Base-by-base conservation (phyloP, 2,113 vertebrate species). In the Phycodurus eques region DNA sequence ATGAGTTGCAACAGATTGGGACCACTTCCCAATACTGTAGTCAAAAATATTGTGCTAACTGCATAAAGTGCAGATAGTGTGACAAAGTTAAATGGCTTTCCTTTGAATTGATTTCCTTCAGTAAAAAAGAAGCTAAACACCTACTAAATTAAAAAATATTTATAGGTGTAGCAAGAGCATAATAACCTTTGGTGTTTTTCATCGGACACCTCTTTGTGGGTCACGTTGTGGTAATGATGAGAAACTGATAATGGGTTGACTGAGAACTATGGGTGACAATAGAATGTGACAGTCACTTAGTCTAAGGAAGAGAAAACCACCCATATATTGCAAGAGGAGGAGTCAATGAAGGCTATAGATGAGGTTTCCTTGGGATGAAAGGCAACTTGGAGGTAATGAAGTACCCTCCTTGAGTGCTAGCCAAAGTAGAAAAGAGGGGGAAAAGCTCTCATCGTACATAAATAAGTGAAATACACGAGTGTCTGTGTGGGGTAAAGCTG, bases 341-440 rank as follows among this genome's bases (percentile, higher is more conserved):
- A 75, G 46, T 72, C 60, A 75, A 73, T 75, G 70, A 71, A 61
- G 73, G 62, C 80, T 74, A 73, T 33, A 77, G 79, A 80, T 83
- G 51, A 80, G 51, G 78, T 86, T 76, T 83, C 54, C 31, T 57
- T 53, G 19, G 49, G 71, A 86, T 83, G 75, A 83, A 80, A 72
- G 57, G 64, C 60, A 79, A 56, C 44, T 42, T 44, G 62, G 54
- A 73, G 75, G 80, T 76, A 74, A 83, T 73, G 61, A 79, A 79
- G 67, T 59, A 31, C 13, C 67, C 72, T 74, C 20, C 79, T 77
- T 71, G 61, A 84, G 75, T 61, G 31, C 57, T 77, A 84, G 66
- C 75, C 67, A 81, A 67, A 67, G 72, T 68, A n/a, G 19, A n/a
- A 43, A 71, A 77, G 80, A 56, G 51, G 74, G 66, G 74, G 75